phyloP scores from a whole-genome alignment of 2,888 invertebrate genomes.

The Mythimna lalbum region DNA sequence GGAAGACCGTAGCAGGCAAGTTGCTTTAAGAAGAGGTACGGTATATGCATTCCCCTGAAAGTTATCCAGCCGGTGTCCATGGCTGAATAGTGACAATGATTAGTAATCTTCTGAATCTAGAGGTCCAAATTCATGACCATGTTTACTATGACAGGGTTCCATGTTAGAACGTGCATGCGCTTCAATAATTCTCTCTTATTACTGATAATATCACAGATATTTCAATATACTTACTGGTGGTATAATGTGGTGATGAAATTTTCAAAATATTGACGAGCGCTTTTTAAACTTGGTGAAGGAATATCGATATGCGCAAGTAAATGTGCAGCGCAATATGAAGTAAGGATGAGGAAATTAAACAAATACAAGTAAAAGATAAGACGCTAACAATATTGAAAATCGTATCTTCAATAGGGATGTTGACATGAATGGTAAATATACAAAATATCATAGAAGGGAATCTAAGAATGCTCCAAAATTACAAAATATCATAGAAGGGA shows the following conservation, averaged over 20 bases:
- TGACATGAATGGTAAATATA: too few species aligned
- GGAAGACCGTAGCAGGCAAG: too few species aligned
- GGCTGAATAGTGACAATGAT: background rate
- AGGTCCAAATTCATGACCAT: slow-evolving; percentile 59
- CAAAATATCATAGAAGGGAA: too few species aligned
- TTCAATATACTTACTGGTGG: slow-evolving; percentile 1
- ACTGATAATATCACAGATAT: background rate
- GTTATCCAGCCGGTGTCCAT: too few species aligned
- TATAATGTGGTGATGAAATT: background rate
- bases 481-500: too few species aligned
- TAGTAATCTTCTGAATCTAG: slow-evolving; percentile 28
- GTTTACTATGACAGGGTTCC: slow-evolving; percentile 59
- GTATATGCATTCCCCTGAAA: too few species aligned
- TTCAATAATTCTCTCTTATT: slow-evolving; percentile 5
- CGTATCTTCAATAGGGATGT: background rate
- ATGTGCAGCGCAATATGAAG: background rate
- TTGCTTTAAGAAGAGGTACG: too few species aligned
- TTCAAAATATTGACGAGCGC: background rate
- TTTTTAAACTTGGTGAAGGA: background rate
- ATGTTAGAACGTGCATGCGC: slow-evolving; percentile 23
- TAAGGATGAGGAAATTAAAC: background rate
- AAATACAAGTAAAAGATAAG: too few species aligned
- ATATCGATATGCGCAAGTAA: background rate
- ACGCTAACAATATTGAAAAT: too few species aligned
- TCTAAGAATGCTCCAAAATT: too few species aligned